phyloP scores from a whole-genome alignment of 2,113 vertebrate genomes.

The Typhlomys cinereus region DNA sequence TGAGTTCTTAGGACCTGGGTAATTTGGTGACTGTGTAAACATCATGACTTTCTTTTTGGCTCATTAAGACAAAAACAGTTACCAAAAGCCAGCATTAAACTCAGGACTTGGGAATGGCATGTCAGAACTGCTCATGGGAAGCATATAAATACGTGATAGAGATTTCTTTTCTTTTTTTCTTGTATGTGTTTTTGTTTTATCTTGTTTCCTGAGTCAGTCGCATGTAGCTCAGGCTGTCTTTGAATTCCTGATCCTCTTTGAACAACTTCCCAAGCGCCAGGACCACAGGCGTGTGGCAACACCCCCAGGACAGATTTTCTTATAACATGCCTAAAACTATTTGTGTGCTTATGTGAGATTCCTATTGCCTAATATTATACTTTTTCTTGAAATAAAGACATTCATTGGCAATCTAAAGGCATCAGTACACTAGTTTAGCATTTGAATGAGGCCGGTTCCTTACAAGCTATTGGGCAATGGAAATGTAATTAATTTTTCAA shows the following conservation, averaged over 20 bases:
- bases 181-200: background rate
- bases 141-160: background rate
- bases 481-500: constrained; percentile 11
- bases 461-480: background rate
- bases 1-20: background rate
- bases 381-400: background rate
- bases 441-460: background rate
- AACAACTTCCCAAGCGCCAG: background rate
- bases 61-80: background rate
- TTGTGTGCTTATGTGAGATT: background rate
- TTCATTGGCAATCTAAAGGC: background rate
- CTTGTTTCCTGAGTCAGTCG: background rate
- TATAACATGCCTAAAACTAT: background rate
- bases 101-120: background rate
- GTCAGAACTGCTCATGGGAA: background rate
- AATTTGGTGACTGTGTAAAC: background rate
- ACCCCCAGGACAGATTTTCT: too few relatives aligned
- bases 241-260: background rate
- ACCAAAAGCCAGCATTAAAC: background rate
- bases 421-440: background rate
- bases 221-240: background rate
- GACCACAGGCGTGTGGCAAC: background rate
- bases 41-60: background rate
- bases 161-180: background rate
- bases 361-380: background rate